phyloP scores from a whole-genome alignment of 1,140 invertebrate species.

The Mylabris phalerata region DNA sequence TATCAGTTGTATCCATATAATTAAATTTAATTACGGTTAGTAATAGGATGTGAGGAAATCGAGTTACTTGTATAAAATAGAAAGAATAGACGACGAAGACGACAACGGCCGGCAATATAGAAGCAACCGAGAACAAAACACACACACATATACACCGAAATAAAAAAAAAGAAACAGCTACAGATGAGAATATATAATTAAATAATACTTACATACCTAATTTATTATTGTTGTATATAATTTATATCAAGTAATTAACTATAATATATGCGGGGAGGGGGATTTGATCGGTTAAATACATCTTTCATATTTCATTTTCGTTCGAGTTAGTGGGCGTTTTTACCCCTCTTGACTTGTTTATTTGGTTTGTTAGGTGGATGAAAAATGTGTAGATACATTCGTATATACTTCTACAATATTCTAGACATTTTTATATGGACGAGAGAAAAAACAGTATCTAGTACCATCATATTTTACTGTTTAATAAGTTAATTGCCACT shows the following conservation, averaged over 20 bases:
- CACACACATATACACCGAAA: no score
- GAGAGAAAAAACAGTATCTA: not conserved
- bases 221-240: slow-evolving; percentile 38
- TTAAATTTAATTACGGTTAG: slow-evolving; percentile 21
- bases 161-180: slow-evolving; percentile 2
- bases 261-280: slow-evolving; percentile 32
- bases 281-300: slow-evolving; percentile 32
- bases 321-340: slow-evolving; percentile 23
- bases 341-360: not conserved
- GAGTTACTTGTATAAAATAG: slow-evolving; percentile 15
- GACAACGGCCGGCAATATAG: no score
- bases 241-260: slow-evolving; percentile 37
- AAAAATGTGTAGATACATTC: no score
- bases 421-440: slow-evolving; percentile 7
- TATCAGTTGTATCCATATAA: slow-evolving; percentile 18
- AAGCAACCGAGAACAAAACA: no score
- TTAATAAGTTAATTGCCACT: slow-evolving; percentile 15
- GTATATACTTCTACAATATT: slow-evolving; percentile 3
- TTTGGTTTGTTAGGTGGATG: no score
- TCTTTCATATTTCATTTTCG: slow-evolving; percentile 32
- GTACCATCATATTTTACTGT: slow-evolving; percentile 11
- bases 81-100: not conserved
- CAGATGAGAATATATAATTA: slow-evolving; percentile 31
- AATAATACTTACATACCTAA: slow-evolving; percentile 39
- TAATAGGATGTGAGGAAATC: slow-evolving; percentile 24